Evolutionary conservation across 2,113 vertebrate genomes (phyloP), one percentile per base, ranked within the genome.

Genomic region (Myrmecophaga tridactyla): DNA sequence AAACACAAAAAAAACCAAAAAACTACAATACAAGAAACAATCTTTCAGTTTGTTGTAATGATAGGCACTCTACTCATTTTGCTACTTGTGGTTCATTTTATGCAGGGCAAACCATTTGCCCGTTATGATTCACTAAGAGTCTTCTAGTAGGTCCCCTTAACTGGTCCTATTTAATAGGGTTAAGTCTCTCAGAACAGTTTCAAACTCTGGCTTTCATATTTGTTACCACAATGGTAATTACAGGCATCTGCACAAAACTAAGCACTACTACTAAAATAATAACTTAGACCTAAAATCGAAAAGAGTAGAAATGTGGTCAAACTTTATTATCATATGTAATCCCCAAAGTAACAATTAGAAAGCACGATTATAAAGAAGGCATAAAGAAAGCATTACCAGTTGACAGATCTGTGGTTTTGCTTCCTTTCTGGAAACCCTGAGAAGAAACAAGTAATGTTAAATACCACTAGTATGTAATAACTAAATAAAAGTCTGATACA

Each of bases 371-470:
- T 12, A 83, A 94, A 93, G 34, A 92, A 95, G 18, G 20, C 67
- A 95, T 80, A 97, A 58, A 46, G 21, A 97, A 58, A 46, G 21
- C 92, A 97, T 99, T 98, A 99, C 99, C 99, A 99, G 98, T n/a
- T 99, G 97, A 89, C 99, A 98, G 87, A 99, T 96, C 96, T 99
- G 98, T 88, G 98, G 99, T 94, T 98, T 98, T 95, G 98, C 99
- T 53, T 98, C 96, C 96, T 94, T 98, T 96, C 98, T 98, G 81
- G 97, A 98, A 75, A 99, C 98, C 96, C 99, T 99, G 97, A 89
- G 96, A 98, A 97, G 25, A 97, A 95, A 92, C 4, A 69, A 67
- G 4, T 36, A 34, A 94, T 20, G 83, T 97, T 92, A 97, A 89
- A 86, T 39, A 89, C 14, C 48, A 70, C 43, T 27, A 46, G 69